These are phyloP conservation scores for Vireo altiloquus DNA, from an alignment of 2,113 vertebrate species.

Conservation along the genomic window DNA sequence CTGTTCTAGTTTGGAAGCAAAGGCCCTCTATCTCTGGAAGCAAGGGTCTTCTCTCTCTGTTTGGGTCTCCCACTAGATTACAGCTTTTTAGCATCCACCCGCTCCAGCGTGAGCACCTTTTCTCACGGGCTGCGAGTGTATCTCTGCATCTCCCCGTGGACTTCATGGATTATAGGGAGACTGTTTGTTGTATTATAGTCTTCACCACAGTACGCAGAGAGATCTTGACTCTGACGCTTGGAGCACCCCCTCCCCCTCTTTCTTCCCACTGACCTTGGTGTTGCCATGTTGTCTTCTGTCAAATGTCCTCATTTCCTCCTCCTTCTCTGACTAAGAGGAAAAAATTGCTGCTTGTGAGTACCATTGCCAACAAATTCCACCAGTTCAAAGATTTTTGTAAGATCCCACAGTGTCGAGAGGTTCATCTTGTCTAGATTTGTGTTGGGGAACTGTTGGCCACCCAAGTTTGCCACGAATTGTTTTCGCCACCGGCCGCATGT, in stretches of 20 bases:
- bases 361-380: background rate
- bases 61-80: background rate
- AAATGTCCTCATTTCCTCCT: background rate
- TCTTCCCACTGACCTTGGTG: background rate
- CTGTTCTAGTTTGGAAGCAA: background rate
- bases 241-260: background rate
- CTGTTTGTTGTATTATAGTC: background rate
- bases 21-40: background rate
- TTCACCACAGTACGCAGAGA: background rate
- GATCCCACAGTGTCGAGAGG: background rate
- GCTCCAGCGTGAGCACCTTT: background rate
- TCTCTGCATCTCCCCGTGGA: background rate
- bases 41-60: background rate
- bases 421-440: background rate
- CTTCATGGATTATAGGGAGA: background rate
- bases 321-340: background rate
- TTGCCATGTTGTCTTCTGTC: background rate
- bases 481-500: background rate
- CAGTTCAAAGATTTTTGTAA: background rate
- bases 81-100: background rate
- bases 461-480: too few species aligned
- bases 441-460: too few species aligned
- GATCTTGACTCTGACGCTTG: background rate
- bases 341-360: background rate
- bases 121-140: background rate